These are phyloP conservation scores for Leucoraja erinaceus DNA, from an alignment of 2,113 vertebrate species.

Conservation along the genomic window DNA sequence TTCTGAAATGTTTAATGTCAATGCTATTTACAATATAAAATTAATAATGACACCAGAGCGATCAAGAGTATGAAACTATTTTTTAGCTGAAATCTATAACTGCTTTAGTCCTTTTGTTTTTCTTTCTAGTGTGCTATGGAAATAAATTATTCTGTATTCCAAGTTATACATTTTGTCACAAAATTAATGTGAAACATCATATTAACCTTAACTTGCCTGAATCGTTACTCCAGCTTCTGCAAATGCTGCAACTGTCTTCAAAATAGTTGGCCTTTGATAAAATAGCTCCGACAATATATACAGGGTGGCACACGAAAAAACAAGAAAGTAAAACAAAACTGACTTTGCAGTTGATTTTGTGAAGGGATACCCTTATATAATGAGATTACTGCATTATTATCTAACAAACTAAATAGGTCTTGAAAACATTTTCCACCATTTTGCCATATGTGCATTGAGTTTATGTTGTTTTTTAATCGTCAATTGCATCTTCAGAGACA, in stretches of 20 bases:
- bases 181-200: not conserved
- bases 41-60: not conserved
- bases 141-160: not conserved
- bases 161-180: not conserved
- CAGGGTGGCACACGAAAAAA: not conserved
- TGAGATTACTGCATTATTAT: not conserved
- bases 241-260: not conserved
- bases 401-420: not conserved
- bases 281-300: not conserved
- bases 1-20: not conserved
- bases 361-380: not conserved
- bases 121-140: no score
- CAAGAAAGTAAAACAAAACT: not conserved
- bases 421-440: not conserved
- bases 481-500: not conserved
- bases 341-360: not conserved
- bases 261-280: not conserved
- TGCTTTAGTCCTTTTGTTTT: not conserved
- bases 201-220: not conserved
- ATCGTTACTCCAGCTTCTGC: not conserved
- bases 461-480: not conserved
- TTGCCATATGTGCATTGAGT: not conserved
- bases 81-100: not conserved
- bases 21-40: not conserved
- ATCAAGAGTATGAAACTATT: not conserved